Percentiles rank a stretch among this genome's conserved stretches.
Evolutionary conservation across 2,888 invertebrate species (phyloP).

Genomic region (Drosophila mayaguana): DNA sequence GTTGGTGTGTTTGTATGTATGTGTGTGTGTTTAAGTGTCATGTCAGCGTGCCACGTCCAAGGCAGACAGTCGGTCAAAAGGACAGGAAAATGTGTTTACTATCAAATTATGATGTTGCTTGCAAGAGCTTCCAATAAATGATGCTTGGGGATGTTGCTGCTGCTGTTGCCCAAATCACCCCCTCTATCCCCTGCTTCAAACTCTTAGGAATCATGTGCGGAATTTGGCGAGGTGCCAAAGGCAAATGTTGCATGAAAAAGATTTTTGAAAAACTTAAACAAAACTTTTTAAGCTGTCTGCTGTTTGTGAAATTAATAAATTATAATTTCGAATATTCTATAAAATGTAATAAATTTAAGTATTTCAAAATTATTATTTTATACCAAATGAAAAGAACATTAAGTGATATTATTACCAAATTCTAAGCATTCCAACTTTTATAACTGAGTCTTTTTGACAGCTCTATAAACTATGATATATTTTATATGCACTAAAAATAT

Average conservation of each 20-base stretch:
- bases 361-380: conserved; percentile 31
- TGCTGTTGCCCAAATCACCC: background rate
- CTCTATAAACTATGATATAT: background rate
- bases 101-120: conserved; percentile 68
- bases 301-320: conserved; percentile 28
- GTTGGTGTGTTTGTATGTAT: conserved; percentile 6
- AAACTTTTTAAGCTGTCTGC: conserved; percentile 23
- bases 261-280: conserved; percentile 4
- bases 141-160: background rate
- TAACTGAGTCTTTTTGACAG: background rate
- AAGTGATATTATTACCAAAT: background rate
- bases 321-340: conserved; percentile 31
- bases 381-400: conserved; percentile 11
- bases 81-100: conserved; percentile 62
- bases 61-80: conserved; percentile 27
- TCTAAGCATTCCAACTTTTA: background rate
- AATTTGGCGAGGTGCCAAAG: conserved; percentile 51
- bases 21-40: conserved; percentile 9
- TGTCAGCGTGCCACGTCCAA: conserved; percentile 33
- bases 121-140: conserved; percentile 30
- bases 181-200: background rate
- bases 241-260: conserved; percentile 20
- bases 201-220: conserved; percentile 26
- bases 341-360: conserved; percentile 17
- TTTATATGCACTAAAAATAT: background rate